Evolutionary conservation across 2,797 vertebrate genomes (phyloP).

Genomic region (Sarcoramphus papa): DNA sequence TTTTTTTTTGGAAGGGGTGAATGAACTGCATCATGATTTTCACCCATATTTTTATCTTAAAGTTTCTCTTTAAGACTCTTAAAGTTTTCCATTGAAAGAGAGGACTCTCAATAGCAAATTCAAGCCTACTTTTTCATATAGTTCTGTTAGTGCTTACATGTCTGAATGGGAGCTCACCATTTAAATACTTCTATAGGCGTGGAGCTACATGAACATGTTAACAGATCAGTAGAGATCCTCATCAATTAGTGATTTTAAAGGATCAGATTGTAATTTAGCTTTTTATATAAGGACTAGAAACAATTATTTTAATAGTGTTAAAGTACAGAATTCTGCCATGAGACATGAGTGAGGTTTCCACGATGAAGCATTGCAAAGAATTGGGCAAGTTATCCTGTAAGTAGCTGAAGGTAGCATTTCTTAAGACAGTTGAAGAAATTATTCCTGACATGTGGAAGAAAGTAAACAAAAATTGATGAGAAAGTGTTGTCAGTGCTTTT

Average conservation of each 20-base stretch:
- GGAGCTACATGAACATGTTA: neutral
- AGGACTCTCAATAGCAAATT: neutral
- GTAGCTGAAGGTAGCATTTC: conserved; percentile 34
- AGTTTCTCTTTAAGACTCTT: neutral
- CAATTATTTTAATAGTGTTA: conserved; percentile 6
- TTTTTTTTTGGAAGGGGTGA: neutral
- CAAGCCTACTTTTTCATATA: accelerated
- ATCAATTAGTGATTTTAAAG: neutral
- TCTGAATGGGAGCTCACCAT: neutral
- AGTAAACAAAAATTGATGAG: conserved; percentile 71
- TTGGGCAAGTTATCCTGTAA: conserved; percentile 16
- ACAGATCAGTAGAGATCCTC: neutral
- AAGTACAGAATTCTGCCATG: neutral
- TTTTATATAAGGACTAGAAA: neutral
- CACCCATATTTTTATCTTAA: neutral
- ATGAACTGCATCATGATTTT: neutral
- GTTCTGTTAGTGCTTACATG: neutral
- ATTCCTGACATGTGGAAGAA: conserved; percentile 53
- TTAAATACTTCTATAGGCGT: accelerated
- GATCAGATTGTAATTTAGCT: neutral
- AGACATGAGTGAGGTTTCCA: neutral
- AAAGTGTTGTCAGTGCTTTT: conserved; percentile 71
- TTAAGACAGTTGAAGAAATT: conserved; percentile 45
- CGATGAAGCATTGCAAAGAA: neutral
- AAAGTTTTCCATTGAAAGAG: neutral